Base-by-base conservation (phyloP, 2,888 invertebrate species). In the Drosophila macrospina region DNA sequence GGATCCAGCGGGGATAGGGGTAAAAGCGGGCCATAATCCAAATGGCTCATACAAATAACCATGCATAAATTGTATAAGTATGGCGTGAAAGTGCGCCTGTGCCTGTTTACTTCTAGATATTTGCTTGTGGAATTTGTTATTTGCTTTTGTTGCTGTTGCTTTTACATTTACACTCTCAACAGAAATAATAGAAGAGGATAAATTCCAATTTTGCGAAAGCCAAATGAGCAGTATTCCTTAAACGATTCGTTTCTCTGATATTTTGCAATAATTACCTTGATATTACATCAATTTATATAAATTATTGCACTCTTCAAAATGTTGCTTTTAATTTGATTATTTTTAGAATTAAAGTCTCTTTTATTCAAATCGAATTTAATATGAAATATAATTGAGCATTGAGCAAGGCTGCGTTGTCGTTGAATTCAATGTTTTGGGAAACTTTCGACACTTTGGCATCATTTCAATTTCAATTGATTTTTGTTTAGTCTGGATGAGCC, bases 61-160 rank as follows among this genome's bases (percentile, higher is more conserved):
- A 70, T 80, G 80, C 86, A 86, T 83, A 86, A 71, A 88, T 86
- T 76, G 50, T 80, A 62, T 54, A 71, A 72, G 69, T 50, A 65
- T 55, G 65, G 84, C 65, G 70, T 80, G 80, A 88, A 83, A 63
- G 71, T 74, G 37, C 55, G n/a, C 11, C 41, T 63, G 51, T 60
- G n/a, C n/a, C 65, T 76, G 75, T 69, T 79, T 79, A 50, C 75
- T 61, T 34, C 20, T 30, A 75, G 65, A 79, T 69, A 76, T 75
- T 76, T 79, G 62, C 52, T 69, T 62, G 16, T 26, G 64, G 39
- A 74, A 71, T 73, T 63, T 60, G 32, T 11, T 41, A 24, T 50
- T 75, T n/a, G n/a, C n/a, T n/a, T 72, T 63, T 60, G 32, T 11
- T 41, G 30, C 41, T 75, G 48, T 30, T 52, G 16, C 16, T 48